These are phyloP conservation scores for Onthophagus taurus DNA, from an alignment of 1,140 invertebrate species.

Conservation along the genomic window DNA sequence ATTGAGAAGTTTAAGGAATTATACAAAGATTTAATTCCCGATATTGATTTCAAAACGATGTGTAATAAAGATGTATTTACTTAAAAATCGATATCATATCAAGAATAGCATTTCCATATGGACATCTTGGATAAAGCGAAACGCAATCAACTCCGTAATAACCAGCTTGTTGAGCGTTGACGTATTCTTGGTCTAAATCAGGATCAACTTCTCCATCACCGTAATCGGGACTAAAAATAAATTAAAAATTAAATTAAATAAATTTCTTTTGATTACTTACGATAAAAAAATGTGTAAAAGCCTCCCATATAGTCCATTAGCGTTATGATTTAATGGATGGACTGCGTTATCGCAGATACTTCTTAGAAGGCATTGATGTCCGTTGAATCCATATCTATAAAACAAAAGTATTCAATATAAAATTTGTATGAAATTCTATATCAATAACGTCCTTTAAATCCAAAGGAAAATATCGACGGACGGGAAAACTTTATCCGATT, in stretches of 20 bases:
- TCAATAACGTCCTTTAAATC: too few species aligned
- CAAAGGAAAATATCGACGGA: too few species aligned
- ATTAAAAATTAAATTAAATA: too few species aligned
- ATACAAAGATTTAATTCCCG: neutral
- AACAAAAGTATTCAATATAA: too few species aligned
- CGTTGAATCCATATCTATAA: slow-evolving; percentile 51
- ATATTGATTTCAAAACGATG: neutral
- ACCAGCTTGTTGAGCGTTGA: slow-evolving; percentile 44
- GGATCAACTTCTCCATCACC: slow-evolving; percentile 22
- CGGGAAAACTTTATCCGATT: too few species aligned
- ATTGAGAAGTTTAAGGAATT: slow-evolving; percentile 1
- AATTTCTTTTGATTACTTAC: slow-evolving; percentile 43
- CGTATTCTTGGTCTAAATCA: slow-evolving; percentile 34
- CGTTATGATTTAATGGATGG: slow-evolving; percentile 47
- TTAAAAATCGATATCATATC: slow-evolving; percentile 36
- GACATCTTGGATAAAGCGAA: slow-evolving; percentile 41
- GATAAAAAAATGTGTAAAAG: slow-evolving; percentile 57
- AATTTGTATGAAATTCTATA: too few species aligned
- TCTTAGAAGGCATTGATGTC: slow-evolving; percentile 55
- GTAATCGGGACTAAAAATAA: slow-evolving; percentile 28
- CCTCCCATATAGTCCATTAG: slow-evolving; percentile 53
- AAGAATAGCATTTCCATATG: slow-evolving; percentile 40
- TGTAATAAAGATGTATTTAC: slow-evolving; percentile 1
- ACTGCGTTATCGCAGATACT: slow-evolving; percentile 66
- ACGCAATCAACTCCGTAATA: slow-evolving; percentile 45